Evolutionary conservation across 2,888 invertebrate species (phyloP).

Genomic region (Cabera pusaria): DNA sequence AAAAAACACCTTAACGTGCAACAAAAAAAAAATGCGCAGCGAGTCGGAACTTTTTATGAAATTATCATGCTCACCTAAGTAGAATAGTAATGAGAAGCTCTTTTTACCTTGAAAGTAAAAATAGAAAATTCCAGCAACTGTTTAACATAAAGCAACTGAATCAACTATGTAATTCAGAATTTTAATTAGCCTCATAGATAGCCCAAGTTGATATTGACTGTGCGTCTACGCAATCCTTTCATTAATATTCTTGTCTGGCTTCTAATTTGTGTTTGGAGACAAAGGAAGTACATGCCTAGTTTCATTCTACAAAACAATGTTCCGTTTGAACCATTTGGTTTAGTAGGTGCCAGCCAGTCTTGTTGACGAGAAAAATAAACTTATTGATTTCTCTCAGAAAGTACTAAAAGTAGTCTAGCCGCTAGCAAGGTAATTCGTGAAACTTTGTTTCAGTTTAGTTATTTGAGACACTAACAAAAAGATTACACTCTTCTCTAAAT

Average conservation of each 20-base stretch:
- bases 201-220: constrained; percentile 28
- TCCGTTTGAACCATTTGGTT: constrained; percentile 54
- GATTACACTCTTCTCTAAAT: background rate
- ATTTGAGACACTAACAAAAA: too few species aligned
- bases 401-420: too few species aligned
- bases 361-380: too few species aligned
- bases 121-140: constrained; percentile 5
- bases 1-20: too few species aligned
- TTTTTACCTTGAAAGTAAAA: background rate
- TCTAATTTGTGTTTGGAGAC: constrained; percentile 70
- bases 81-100: too few species aligned
- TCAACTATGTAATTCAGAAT: constrained; percentile 28
- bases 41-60: too few species aligned
- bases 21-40: too few species aligned
- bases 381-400: too few species aligned
- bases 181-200: constrained; percentile 31
- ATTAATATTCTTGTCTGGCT: constrained; percentile 68
- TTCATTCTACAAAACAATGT: constrained; percentile 50
- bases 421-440: too few species aligned
- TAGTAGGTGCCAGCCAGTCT: too few species aligned
- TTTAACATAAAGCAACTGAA: constrained; percentile 3
- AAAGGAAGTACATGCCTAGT: constrained; percentile 71
- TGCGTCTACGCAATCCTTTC: constrained; percentile 42
- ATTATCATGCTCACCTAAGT: too few species aligned
- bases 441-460: too few species aligned